phyloP scores from a whole-genome alignment of 2,888 invertebrate genomes.

The Phyllotreta striolata region DNA sequence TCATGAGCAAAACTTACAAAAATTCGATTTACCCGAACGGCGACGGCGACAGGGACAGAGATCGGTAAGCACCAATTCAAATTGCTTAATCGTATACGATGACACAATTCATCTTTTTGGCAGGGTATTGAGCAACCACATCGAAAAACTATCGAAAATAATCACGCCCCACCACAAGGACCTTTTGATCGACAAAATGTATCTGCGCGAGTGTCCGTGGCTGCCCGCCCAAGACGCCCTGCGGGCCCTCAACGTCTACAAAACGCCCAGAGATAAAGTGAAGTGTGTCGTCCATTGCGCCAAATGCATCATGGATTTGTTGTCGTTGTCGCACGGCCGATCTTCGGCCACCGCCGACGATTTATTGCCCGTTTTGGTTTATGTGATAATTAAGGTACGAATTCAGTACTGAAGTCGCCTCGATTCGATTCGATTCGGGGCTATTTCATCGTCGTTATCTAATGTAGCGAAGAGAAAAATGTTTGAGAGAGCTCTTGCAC shows the following conservation, averaged over 20 bases:
- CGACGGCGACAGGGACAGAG: conserved; percentile 91
- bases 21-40: conserved; percentile 97
- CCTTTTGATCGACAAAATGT: conserved; percentile 81
- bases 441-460: no score
- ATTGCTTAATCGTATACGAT: no score
- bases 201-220: conserved; percentile 94
- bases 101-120: no score
- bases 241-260: conserved; percentile 86
- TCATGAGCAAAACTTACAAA: conserved; percentile 90
- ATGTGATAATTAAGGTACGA: conserved; percentile 89
- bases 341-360: conserved; percentile 91
- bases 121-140: conserved; percentile 88
- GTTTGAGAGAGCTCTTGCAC: no score
- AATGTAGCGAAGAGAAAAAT: no score
- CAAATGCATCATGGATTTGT: conserved; percentile 91
- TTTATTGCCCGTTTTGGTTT: conserved; percentile 95
- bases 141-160: conserved; percentile 78
- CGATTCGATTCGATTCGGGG: no score
- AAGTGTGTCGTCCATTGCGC: conserved; percentile 85
- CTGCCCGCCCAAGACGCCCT: conserved; percentile 92
- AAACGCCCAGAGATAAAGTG: conserved; percentile 87
- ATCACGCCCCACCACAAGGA: conserved; percentile 84
- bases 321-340: conserved; percentile 82
- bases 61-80: conserved; percentile 69
- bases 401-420: no score